phyloP scores from a whole-genome alignment of 2,888 invertebrate species.

The Leucophenga montana region DNA sequence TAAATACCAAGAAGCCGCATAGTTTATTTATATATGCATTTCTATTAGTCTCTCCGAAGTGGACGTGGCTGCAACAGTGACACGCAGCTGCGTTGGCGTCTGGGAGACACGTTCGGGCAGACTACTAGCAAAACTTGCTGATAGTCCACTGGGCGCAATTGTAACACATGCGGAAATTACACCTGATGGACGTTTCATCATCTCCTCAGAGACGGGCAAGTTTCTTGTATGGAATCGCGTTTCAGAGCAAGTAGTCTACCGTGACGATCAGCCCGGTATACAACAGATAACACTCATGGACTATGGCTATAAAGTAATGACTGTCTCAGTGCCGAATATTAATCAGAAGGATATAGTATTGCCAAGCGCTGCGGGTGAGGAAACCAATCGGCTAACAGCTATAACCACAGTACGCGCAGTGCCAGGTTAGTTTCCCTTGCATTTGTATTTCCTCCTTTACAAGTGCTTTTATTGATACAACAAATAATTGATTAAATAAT shows the following conservation, averaged over 20 bases:
- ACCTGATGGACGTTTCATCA: conserved; percentile 85
- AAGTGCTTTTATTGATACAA: background rate
- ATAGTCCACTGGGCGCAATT: conserved; percentile 93
- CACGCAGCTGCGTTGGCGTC: conserved; percentile 94
- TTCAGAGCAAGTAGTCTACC: conserved; percentile 79
- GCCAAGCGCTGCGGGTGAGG: conserved; percentile 76
- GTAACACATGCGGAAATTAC: conserved; percentile 94
- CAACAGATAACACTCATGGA: conserved; percentile 73
- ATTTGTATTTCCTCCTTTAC: background rate
- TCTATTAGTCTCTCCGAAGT: conserved; percentile 81
- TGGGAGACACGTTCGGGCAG: conserved; percentile 93
- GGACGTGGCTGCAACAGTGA: conserved; percentile 91
- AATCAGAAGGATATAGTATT: conserved; percentile 75
- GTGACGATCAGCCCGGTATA: conserved; percentile 83
- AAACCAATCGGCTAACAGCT: conserved; percentile 77
- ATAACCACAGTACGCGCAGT: conserved; percentile 81
- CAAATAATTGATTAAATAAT: background rate
- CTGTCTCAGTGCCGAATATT: conserved; percentile 71
- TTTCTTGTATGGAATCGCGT: conserved; percentile 90
- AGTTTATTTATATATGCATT: background rate
- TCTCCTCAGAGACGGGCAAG: conserved; percentile 94
- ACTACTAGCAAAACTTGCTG: conserved; percentile 89
- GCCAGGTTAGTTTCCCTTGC: conserved; percentile 76
- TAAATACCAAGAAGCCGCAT: background rate
- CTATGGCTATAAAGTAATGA: conserved; percentile 71